phyloP scores from a whole-genome alignment of 2,113 vertebrate species.

The Pagrus major region DNA sequence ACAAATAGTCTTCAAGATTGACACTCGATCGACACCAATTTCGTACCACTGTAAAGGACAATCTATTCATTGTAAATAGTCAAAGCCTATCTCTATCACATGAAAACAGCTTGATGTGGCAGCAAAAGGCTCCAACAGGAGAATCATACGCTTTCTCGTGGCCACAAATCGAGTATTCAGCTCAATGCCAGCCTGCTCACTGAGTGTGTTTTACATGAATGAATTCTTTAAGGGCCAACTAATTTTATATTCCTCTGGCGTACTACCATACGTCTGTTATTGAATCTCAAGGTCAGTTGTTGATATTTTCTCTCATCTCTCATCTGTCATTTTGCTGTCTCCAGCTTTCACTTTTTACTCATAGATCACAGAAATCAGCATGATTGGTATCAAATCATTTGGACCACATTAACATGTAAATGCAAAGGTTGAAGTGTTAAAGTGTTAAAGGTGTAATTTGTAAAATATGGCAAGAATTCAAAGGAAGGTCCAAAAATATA shows the following conservation, averaged over 20 bases:
- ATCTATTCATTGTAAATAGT: slow-evolving; percentile 40
- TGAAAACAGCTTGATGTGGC: background rate
- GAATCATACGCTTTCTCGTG: slow-evolving; percentile 12
- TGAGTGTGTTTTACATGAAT: slow-evolving; percentile 15
- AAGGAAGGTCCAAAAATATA: too few relatives aligned
- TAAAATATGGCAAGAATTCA: too few relatives aligned
- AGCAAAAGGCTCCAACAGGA: slow-evolving; percentile 19
- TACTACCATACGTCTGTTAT: background rate
- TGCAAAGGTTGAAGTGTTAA: background rate
- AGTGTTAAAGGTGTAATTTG: too few relatives aligned
- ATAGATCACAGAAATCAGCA: background rate
- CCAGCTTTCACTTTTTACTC: background rate
- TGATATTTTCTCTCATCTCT: slow-evolving; percentile 35
- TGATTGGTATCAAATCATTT: background rate
- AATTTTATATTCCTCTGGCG: slow-evolving; percentile 20
- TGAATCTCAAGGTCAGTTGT: slow-evolving; percentile 36
- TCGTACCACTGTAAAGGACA: slow-evolving; percentile 38
- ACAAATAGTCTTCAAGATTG: slow-evolving; percentile 9
- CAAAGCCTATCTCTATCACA: slow-evolving; percentile 16
- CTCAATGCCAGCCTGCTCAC: slow-evolving; percentile 31
- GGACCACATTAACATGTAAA: background rate
- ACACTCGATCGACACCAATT: slow-evolving; percentile 22
- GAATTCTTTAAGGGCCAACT: slow-evolving; percentile 10
- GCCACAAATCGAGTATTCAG: slow-evolving; percentile 30
- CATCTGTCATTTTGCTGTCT: background rate